Evolutionary conservation across 92 coral and sea anemone species (phyloP), one percentile per base, ranked within the genome.

Genomic region (Anthopleura xanthogrammica): DNA sequence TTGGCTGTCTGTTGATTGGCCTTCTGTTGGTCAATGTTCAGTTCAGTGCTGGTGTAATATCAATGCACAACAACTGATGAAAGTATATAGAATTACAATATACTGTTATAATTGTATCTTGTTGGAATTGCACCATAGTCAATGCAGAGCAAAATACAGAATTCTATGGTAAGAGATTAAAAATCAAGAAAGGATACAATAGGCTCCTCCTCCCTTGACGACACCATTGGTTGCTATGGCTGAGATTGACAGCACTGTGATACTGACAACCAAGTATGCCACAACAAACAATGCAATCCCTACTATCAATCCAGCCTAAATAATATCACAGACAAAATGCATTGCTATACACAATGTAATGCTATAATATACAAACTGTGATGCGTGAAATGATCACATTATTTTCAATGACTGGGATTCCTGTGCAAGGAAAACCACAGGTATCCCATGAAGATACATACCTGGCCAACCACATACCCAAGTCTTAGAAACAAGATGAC

Each of bases 161-260:
- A 17, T 68, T 43, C 55, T 12, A 48, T 29, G n/a, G 52, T 36
- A 41, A 17, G 20, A 29, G 46, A 7, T 22, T 40, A 16, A 77
- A 77, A 8, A 16, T 43, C n/a, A 8, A 39, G n/a, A 24, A 75
- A 93, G 98, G 99, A 96, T 96, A 96, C 99, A 96, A 64, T 96
- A 96, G 29, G 97, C 99, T 48, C 99, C 99, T 36, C 99, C 99
- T 23, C 92, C 99, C 85, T 85, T 90, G 17, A 96, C 99, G 19
- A 90, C 86, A 60, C 99, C 99, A 94, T 96, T 96, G 64, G 99
- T 96, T 72, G 99, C 97, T 75, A 96, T 96, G 29, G 99, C 99
- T 7, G 99, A 96, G 79, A 96, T 91, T 82, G 99, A 96, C 54
- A 96, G 86, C 75, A 93, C 93, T 56, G 99, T 96, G 52, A 96